These are phyloP conservation scores for Erethizon dorsatum DNA, from an alignment of 2,797 vertebrate genomes.

Conservation along the genomic window DNA sequence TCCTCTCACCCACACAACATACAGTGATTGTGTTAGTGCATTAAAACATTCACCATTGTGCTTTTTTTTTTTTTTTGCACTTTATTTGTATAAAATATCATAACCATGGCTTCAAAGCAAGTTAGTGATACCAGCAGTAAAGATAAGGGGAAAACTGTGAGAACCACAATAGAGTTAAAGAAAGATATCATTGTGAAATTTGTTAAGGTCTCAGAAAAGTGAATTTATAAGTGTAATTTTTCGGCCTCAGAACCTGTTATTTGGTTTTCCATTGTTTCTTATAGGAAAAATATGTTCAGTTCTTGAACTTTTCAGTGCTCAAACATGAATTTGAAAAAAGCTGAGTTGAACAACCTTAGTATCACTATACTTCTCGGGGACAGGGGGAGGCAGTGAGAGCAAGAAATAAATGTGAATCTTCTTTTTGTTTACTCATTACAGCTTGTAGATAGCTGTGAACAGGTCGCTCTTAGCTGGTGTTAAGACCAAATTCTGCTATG, in stretches of 20 bases:
- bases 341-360: not conserved
- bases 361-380: not conserved
- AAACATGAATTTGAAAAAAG: not conserved
- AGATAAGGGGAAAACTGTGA: not conserved
- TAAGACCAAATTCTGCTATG: not conserved
- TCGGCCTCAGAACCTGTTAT: not conserved
- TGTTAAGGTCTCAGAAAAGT: not conserved
- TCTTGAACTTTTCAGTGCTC: not conserved
- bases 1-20: not conserved
- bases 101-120: not conserved
- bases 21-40: not conserved
- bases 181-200: not conserved
- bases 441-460: not conserved
- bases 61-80: not conserved
- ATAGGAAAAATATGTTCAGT: not conserved
- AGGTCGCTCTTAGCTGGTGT: not conserved
- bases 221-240: not conserved
- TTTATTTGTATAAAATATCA: not conserved
- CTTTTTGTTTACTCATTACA: constrained; percentile 26
- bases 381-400: not conserved
- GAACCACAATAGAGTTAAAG: not conserved
- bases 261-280: not conserved
- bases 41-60: not conserved
- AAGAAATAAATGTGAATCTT: constrained; percentile 57
- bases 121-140: not conserved